Conservation (phyloP, 2,113 vertebrate species). For the Pangasianodon gigas region DNA sequence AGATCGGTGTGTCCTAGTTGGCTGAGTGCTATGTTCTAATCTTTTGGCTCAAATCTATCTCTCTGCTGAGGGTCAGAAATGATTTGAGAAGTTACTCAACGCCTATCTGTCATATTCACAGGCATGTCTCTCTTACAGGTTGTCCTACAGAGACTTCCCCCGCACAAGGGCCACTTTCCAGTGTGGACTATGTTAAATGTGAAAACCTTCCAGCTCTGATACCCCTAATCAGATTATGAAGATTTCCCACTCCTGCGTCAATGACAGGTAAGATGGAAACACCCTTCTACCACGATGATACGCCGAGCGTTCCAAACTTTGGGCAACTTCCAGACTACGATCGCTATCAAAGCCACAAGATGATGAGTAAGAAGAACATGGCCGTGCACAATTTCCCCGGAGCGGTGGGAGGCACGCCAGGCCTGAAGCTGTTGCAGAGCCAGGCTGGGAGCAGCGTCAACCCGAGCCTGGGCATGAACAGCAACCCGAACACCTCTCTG, state of each 20-base stretch:
- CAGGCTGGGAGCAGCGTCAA: slow-evolving; percentile 49
- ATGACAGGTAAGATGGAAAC: slow-evolving; percentile 75
- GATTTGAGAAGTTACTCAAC: neutral
- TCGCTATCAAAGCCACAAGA: slow-evolving; percentile 70
- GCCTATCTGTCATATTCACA: neutral
- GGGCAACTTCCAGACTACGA: slow-evolving; percentile 67
- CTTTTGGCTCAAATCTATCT: neutral
- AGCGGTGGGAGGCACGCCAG: slow-evolving; percentile 28
- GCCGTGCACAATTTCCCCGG: slow-evolving; percentile 60
- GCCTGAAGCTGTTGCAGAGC: slow-evolving; percentile 57
- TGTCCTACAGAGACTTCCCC: neutral
- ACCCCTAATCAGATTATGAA: slow-evolving; percentile 72
- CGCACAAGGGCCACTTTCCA: neutral
- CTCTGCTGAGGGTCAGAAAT: neutral
- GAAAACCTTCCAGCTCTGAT: slow-evolving; percentile 18
- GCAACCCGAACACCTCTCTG: slow-evolving; percentile 52
- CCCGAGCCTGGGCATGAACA: slow-evolving; percentile 56
- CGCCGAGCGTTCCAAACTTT: slow-evolving; percentile 59
- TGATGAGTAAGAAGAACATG: slow-evolving; percentile 73
- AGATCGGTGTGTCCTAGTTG: no score
- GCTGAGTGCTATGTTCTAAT: neutral
- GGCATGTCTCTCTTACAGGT: slow-evolving; percentile 26
- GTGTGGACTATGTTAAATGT: slow-evolving; percentile 22
- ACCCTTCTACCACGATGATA: slow-evolving; percentile 77
- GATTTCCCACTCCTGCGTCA: slow-evolving; percentile 61